Evolutionary conservation across 2,113 vertebrate species (phyloP).

Genomic region (Ciconia boyciana): DNA sequence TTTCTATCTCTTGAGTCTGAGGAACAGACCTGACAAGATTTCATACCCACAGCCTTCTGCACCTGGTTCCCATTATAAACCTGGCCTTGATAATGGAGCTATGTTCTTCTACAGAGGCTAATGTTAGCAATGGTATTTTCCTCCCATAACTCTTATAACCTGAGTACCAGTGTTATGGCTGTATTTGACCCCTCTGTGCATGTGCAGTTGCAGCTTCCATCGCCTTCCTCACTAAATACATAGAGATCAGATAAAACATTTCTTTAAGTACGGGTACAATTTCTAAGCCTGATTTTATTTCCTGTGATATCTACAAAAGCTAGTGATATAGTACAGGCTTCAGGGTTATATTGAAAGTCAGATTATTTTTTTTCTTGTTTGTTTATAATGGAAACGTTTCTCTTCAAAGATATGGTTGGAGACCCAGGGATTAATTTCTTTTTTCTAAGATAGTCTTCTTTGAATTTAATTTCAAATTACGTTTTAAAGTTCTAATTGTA

Average conservation of each 20-base stretch:
- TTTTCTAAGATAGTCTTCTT: background rate
- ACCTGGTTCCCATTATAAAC: conserved; percentile 46
- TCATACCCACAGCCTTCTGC: conserved; percentile 3
- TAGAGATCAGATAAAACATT: background rate
- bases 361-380: background rate
- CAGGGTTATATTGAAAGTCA: background rate
- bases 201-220: background rate
- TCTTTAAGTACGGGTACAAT: background rate
- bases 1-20: background rate
- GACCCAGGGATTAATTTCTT: background rate
- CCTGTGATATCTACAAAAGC: background rate
- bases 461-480: background rate
- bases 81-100: conserved; percentile 25
- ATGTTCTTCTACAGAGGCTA: background rate
- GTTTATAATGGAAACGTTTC: background rate
- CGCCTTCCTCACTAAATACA: background rate
- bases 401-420: background rate
- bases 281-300: background rate
- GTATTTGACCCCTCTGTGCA: background rate
- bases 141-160: background rate
- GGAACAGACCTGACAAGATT: conserved; percentile 3
- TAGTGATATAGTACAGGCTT: background rate
- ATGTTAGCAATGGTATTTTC: background rate
- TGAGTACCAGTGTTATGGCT: background rate
- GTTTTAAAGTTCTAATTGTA: background rate